Percentiles rank a stretch among this genome's conserved stretches.
phyloP scores from a whole-genome alignment of 2,797 vertebrate genomes.

The Balearica regulorum region DNA sequence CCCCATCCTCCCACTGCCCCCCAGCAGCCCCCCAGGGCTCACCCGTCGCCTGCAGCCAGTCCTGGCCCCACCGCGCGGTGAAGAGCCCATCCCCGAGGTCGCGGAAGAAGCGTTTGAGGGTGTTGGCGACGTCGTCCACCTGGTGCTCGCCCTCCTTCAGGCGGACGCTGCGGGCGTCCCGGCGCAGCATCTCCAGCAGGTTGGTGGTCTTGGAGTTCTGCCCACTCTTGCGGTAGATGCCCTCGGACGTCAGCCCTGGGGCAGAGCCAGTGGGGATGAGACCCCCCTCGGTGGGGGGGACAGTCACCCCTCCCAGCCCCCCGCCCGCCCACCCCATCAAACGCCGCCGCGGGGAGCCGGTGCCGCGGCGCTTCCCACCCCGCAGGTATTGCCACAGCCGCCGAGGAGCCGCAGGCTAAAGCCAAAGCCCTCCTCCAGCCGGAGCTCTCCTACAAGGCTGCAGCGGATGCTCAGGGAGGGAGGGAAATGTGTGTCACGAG shows the following conservation, averaged over 20 bases:
- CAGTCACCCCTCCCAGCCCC: neutral
- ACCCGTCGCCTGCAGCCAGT: constrained; percentile 84
- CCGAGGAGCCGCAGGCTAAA: neutral
- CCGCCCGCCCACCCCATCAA: neutral
- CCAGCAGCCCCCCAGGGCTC: neutral
- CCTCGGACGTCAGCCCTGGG: constrained; percentile 88
- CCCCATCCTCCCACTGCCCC: no score
- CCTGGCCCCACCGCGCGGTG: constrained; percentile 63
- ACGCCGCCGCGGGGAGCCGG: no score
- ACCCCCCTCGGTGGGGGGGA: neutral
- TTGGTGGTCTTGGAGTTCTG: constrained; percentile 88
- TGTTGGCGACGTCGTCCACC: constrained; percentile 91
- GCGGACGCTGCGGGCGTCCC: constrained; percentile 83
- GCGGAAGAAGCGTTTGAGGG: constrained; percentile 93
- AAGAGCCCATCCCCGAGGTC: constrained; percentile 88
- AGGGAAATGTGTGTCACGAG: rapidly evolving
- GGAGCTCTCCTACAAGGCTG: neutral
- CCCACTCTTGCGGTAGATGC: constrained; percentile 95
- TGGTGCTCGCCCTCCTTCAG: constrained; percentile 90
- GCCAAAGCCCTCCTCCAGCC: neutral
- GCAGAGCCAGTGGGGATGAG: neutral
- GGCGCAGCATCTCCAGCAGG: constrained; percentile 82
- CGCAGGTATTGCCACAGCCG: rapidly evolving
- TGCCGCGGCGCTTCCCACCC: neutral
- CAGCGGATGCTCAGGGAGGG: neutral